Conservation (phyloP, 2,797 vertebrate genomes). For the Tauraco hartlaubi region DNA sequence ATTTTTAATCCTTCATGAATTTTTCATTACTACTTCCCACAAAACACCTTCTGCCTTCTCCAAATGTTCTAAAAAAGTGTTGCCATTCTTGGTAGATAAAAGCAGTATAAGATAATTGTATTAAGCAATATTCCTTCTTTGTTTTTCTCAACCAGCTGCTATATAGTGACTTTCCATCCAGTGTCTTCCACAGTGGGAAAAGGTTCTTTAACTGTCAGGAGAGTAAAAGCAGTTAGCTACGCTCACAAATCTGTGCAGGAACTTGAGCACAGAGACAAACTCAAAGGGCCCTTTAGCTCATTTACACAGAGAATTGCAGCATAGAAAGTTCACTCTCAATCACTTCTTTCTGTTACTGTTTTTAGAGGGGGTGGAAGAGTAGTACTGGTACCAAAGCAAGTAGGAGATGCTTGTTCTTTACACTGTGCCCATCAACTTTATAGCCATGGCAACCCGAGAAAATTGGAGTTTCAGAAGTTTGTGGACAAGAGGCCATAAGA, state of each 20-base stretch:
- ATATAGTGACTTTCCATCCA: slow-evolving; percentile 16
- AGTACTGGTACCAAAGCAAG: background rate
- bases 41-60: slow-evolving; percentile 77
- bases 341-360: background rate
- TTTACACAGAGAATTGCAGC: background rate
- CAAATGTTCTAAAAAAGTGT: slow-evolving; percentile 73
- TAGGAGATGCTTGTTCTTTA: background rate
- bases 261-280: background rate
- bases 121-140: slow-evolving; percentile 57
- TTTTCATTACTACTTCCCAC: slow-evolving; percentile 77
- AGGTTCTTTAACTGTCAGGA: background rate
- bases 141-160: slow-evolving; percentile 26
- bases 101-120: slow-evolving; percentile 54
- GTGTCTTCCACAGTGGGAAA: background rate
- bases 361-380: background rate
- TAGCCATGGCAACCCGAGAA: background rate
- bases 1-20: slow-evolving; percentile 77
- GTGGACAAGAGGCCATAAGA: background rate
- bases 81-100: slow-evolving; percentile 59
- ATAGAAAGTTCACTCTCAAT: background rate
- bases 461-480: background rate
- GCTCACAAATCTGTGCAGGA: background rate
- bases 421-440: background rate
- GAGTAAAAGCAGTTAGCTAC: background rate
- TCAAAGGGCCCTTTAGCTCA: background rate